A percentile compares a stretch with the other conserved stretches of the same genome.
These are phyloP conservation scores for Campoplex nolae DNA, from an alignment of 2,888 invertebrate species.

Conservation along the genomic window DNA sequence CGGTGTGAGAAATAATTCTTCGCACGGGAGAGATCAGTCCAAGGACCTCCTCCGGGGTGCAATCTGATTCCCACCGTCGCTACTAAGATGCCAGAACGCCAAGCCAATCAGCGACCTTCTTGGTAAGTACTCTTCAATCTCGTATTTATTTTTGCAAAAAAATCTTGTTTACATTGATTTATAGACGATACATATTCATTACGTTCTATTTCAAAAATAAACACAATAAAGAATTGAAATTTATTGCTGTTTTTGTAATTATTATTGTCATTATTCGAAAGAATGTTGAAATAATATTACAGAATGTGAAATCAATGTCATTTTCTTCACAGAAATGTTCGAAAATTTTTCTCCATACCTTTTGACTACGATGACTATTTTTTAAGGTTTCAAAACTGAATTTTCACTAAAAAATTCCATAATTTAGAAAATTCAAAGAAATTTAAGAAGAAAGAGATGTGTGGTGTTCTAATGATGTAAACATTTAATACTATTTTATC, in stretches of 20 bases:
- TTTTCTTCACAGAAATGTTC: no score
- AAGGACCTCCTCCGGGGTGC: slow-evolving; percentile 36
- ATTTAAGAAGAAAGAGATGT: no score
- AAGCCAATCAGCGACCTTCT: slow-evolving; percentile 21
- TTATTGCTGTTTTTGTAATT: not conserved
- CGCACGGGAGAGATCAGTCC: slow-evolving; percentile 32
- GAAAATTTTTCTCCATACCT: not conserved
- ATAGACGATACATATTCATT: not conserved
- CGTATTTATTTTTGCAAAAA: not conserved
- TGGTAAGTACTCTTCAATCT: slow-evolving; percentile 13
- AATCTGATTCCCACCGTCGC: not conserved
- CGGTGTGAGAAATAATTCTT: slow-evolving; percentile 35
- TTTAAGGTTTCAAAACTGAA: not conserved
- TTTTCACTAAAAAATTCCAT: not conserved
- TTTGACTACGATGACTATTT: not conserved
- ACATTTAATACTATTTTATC: no score
- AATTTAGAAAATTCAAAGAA: not conserved
- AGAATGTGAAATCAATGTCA: not conserved
- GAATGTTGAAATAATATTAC: not conserved
- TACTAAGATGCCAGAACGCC: slow-evolving; percentile 41
- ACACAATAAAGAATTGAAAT: not conserved
- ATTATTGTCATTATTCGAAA: not conserved
- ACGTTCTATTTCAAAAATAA: not conserved
- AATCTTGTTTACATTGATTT: not conserved
- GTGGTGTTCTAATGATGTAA: no score